A percentile compares a stretch with the other conserved stretches of the same genome.
phyloP scores from a whole-genome alignment of 92 coral and sea anemone genomes.

The Umimayanthus chanpuru region DNA sequence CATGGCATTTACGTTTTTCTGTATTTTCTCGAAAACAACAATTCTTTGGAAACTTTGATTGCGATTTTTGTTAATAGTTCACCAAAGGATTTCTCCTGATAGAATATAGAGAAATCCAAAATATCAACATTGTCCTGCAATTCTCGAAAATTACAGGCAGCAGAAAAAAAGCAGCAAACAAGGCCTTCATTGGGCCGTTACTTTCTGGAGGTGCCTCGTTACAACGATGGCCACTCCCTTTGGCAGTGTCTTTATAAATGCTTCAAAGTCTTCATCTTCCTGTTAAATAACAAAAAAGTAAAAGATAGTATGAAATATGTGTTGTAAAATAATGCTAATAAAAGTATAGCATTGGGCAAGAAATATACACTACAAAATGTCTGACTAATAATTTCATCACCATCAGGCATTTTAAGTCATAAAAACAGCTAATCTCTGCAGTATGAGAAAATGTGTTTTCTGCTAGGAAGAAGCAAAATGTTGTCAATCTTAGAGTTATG shows the following conservation, averaged over 20 bases:
- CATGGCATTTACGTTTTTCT: too few species aligned
- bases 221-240: constrained; percentile 4
- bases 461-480: not conserved
- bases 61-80: too few species aligned
- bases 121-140: too few species aligned
- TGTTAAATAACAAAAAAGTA: not conserved
- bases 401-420: constrained; percentile 3
- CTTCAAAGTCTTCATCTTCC: too few species aligned
- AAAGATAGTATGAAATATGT: not conserved
- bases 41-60: too few species aligned
- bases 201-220: not conserved
- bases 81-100: too few species aligned
- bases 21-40: too few species aligned
- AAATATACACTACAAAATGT: not conserved
- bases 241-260: constrained; percentile 2
- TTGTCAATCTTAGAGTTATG: not conserved
- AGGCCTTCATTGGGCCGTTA: constrained; percentile 14
- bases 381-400: not conserved
- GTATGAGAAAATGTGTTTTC: constrained; percentile 1
- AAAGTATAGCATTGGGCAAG: constrained; percentile 14
- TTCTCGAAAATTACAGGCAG: too few species aligned
- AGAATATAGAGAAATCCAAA: too few species aligned
- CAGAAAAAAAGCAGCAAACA: constrained; percentile 14
- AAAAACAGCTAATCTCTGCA: constrained; percentile 9
- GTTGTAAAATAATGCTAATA: not conserved